A percentile compares a stretch with the other conserved stretches of the same genome.
phyloP scores from a whole-genome alignment of 2,888 invertebrate genomes.

The Xestia ashworthii region DNA sequence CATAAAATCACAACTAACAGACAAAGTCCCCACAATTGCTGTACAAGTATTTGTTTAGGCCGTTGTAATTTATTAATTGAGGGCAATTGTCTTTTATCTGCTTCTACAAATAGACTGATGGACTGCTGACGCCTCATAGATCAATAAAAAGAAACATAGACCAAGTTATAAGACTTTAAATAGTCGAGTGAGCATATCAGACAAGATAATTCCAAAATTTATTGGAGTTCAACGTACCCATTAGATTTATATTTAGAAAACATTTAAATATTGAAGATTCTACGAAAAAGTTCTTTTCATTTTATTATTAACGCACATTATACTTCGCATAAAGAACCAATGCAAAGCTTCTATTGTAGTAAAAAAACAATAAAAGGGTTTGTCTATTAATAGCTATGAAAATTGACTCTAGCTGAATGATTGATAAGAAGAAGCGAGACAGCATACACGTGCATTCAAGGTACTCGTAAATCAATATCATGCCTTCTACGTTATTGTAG shows the following conservation, averaged over 20 bases:
- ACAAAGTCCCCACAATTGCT: constrained; percentile 17
- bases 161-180: constrained; percentile 8
- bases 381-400: constrained; percentile 47
- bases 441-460: constrained; percentile 44
- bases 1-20: constrained; percentile 8
- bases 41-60: constrained; percentile 51
- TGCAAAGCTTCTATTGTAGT: not conserved
- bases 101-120: constrained; percentile 17
- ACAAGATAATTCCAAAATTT: not conserved
- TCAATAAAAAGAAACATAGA: constrained; percentile 28
- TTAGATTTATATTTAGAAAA: not conserved
- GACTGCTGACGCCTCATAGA: constrained; percentile 4
- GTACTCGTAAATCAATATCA: constrained; percentile 57
- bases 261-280: not conserved
- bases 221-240: not conserved
- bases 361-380: constrained; percentile 42
- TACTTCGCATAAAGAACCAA: not conserved
- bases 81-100: constrained; percentile 47
- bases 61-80: constrained; percentile 57
- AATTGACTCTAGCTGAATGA: constrained; percentile 50
- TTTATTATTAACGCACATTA: not conserved
- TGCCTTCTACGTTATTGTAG: constrained; percentile 40
- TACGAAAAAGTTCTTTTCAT: not conserved
- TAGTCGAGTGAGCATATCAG: not conserved
- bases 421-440: constrained; percentile 54